Base-by-base conservation (phyloP, 2,888 invertebrate species). In the Spisula solida region DNA sequence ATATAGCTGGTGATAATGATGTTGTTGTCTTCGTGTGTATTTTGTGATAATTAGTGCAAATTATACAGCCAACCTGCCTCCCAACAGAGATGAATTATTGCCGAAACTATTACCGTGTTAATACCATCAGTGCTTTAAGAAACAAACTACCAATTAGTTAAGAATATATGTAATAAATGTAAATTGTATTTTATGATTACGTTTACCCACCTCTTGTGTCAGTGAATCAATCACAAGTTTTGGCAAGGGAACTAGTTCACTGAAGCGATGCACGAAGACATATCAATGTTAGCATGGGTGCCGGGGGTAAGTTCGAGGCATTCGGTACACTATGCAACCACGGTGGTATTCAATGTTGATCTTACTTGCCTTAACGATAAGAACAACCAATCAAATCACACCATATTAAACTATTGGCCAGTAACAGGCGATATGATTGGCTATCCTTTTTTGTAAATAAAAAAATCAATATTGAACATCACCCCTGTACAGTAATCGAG, bases 61-160 rank as follows among this genome's bases (percentile, higher is more conserved):
- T 75, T 31, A 75, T 75, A 34, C 31, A 14, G 34, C 18, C 31
- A 34, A 75, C 31, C 18, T 14, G 14, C 25, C 16, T 34, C 29
- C 16, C 31, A 12, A 10, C 34, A 31, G 16, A 25, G 31, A 34
- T 34, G 34, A 34, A 25, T 34, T 31, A 75, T 34, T 75, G 75
- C 31, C 6, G 8, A 75, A 31, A 31, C 31, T 75, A 75, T 75
- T 75, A 31, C 70, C 29, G 29, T 29, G 70, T 70, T 70, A 70
- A 29, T 70, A 70, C 75, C 12, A 16, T 31, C 25, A 34, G 75
- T 75, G 5, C 18, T 75, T 75, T 16, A 75, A 75, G 75, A 14
- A 75, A 75, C 75, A 6, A 34, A 34, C 34, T 75, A 75, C 75
- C 75, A 75, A 75, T 75, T 75, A 75, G 75, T 75, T 75, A 16